A percentile compares a stretch with the other conserved stretches of the same genome.
Evolutionary conservation across 2,113 vertebrate genomes (phyloP).

Genomic region (Mesembrinibis cayennensis): DNA sequence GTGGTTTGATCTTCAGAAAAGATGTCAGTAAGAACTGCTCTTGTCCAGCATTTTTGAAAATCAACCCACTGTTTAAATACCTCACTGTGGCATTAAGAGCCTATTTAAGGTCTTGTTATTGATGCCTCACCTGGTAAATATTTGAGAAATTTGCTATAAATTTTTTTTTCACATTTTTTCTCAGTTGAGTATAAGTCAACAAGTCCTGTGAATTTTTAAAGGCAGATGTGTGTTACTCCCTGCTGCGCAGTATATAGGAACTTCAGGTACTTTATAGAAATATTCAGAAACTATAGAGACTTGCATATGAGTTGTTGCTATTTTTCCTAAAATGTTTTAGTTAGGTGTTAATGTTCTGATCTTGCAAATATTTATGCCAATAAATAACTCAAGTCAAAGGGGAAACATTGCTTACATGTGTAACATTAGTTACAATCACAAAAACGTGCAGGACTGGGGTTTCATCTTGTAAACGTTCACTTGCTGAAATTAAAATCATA

Average conservation of each 20-base stretch:
- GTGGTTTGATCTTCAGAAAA: neutral
- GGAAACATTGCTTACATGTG: neutral
- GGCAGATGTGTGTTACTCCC: neutral
- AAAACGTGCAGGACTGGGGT: neutral
- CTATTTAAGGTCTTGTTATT: neutral
- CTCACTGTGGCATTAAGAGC: neutral
- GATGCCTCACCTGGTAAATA: conserved; percentile 27
- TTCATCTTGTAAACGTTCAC: neutral
- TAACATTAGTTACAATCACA: neutral
- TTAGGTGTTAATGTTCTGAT: conserved; percentile 14
- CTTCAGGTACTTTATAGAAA: neutral
- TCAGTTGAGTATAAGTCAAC: neutral
- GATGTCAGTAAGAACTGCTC: neutral
- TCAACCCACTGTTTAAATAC: neutral
- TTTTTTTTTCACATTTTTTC: conserved; percentile 5
- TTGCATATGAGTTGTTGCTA: neutral
- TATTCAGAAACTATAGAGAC: neutral
- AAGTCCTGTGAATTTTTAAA: conserved; percentile 9
- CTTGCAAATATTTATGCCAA: conserved; percentile 14
- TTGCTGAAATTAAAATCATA: neutral
- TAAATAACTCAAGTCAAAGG: neutral
- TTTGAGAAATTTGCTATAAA: conserved; percentile 45
- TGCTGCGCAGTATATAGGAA: neutral
- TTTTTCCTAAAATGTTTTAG: neutral
- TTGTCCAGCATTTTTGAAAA: neutral